Percentiles rank a stretch among this genome's conserved stretches.
phyloP scores from a whole-genome alignment of 2,797 vertebrate species.

The Rachycentron canadum region DNA sequence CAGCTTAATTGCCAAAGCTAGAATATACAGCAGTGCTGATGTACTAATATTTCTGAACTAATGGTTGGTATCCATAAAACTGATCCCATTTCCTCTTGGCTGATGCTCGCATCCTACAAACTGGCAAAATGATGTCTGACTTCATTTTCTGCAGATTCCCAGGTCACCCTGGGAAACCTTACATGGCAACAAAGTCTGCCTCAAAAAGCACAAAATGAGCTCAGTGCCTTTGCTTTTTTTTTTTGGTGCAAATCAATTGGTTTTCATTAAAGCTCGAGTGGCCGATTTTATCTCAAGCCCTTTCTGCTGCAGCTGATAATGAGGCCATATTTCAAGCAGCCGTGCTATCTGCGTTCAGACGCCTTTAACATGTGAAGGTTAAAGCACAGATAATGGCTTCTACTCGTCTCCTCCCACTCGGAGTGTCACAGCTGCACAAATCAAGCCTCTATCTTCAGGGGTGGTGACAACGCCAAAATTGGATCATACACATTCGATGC shows the following conservation, averaged over 20 bases:
- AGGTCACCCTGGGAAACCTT: slow-evolving; percentile 66
- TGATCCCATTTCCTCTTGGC: slow-evolving; percentile 47
- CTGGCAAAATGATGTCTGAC: slow-evolving; percentile 55
- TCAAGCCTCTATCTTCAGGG: slow-evolving; percentile 74
- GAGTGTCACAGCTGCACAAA: slow-evolving; percentile 66
- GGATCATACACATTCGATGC: slow-evolving; percentile 64
- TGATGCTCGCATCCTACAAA: slow-evolving; percentile 26
- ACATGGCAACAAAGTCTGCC: slow-evolving; percentile 18
- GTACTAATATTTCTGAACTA: slow-evolving; percentile 39
- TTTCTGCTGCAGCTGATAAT: slow-evolving; percentile 72
- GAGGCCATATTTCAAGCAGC: slow-evolving; percentile 81
- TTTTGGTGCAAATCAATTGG: slow-evolving; percentile 78
- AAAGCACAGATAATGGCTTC: slow-evolving; percentile 78
- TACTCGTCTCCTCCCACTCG: slow-evolving; percentile 50
- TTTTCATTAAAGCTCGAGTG: slow-evolving; percentile 77
- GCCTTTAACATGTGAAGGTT: slow-evolving; percentile 82
- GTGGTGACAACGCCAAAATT: slow-evolving; percentile 69
- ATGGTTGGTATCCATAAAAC: slow-evolving; percentile 58
- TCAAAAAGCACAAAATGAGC: slow-evolving; percentile 40
- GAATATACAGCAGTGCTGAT: slow-evolving; percentile 32
- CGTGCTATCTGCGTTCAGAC: slow-evolving; percentile 64
- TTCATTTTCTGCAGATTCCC: slow-evolving; percentile 53
- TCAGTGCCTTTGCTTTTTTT: slow-evolving; percentile 30
- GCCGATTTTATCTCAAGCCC: slow-evolving; percentile 73
- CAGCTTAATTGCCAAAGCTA: slow-evolving; percentile 30